phyloP scores from a whole-genome alignment of 2,888 invertebrate species.

The Cremastinae sp. region DNA sequence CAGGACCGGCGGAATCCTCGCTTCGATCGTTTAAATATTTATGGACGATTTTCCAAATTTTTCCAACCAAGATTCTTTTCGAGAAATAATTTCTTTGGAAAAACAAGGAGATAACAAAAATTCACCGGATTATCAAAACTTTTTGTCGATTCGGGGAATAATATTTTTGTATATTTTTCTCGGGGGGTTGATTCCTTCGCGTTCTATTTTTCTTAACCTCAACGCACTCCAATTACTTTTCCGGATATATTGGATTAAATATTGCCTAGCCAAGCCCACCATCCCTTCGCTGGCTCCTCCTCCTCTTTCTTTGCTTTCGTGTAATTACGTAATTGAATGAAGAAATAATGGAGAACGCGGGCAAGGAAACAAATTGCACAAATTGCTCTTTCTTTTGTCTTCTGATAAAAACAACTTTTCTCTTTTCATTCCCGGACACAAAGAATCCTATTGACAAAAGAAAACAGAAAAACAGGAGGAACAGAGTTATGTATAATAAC shows the following conservation, averaged over 20 bases:
- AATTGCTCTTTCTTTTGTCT: too few species aligned
- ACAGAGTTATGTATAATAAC: not conserved
- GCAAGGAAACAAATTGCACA: slow-evolving; percentile 35
- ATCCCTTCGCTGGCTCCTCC: not conserved
- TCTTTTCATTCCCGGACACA: too few species aligned
- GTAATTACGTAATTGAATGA: slow-evolving; percentile 47
- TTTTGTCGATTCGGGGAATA: too few species aligned
- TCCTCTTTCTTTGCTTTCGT: slow-evolving; percentile 2
- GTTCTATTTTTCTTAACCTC: slow-evolving; percentile 24
- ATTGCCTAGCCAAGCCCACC: slow-evolving; percentile 10
- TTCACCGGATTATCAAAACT: too few species aligned
- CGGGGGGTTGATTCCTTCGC: not conserved
- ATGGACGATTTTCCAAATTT: too few species aligned
- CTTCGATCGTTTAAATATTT: too few species aligned
- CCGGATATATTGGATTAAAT: slow-evolving; percentile 20
- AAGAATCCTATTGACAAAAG: too few species aligned
- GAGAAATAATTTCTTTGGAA: too few species aligned
- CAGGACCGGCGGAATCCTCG: too few species aligned
- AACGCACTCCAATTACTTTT: slow-evolving; percentile 32
- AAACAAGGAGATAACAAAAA: too few species aligned
- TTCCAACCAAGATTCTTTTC: too few species aligned
- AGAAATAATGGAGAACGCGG: slow-evolving; percentile 31
- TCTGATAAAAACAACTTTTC: too few species aligned
- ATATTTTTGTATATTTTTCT: not conserved
- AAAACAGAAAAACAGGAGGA: not conserved